These are phyloP conservation scores for Sphaeridia pumilis DNA, from an alignment of 2,888 invertebrate species.

Conservation along the genomic window DNA sequence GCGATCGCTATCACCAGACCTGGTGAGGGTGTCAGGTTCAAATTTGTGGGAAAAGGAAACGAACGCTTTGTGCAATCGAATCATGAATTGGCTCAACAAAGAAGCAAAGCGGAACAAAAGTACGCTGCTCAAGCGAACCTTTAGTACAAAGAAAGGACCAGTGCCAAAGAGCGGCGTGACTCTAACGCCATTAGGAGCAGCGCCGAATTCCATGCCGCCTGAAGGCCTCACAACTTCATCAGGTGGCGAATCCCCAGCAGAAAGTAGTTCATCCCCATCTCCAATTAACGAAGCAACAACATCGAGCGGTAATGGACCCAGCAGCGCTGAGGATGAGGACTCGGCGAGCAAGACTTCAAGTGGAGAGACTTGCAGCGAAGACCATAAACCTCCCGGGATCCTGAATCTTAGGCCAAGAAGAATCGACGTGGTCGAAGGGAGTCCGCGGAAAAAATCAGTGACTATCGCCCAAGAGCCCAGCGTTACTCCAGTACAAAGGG, in stretches of 20 bases:
- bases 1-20: slow-evolving; percentile 14
- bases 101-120: slow-evolving; percentile 22
- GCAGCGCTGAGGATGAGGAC: background rate
- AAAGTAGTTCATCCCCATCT: too few species aligned
- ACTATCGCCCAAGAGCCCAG: slow-evolving; percentile 10
- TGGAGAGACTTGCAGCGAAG: too few species aligned
- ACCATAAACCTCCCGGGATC: too few species aligned
- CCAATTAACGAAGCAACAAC: slow-evolving; percentile 5
- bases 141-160: slow-evolving; percentile 8
- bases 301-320: background rate
- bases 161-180: slow-evolving; percentile 13
- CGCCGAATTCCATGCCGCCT: too few species aligned
- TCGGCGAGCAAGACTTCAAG: too few species aligned
- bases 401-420: too few species aligned
- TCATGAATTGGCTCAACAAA: slow-evolving; percentile 34
- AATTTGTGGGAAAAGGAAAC: slow-evolving; percentile 9
- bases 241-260: background rate
- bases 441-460: slow-evolving; percentile 9
- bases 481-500: background rate
- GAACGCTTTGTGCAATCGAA: slow-evolving; percentile 26
- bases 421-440: too few species aligned
- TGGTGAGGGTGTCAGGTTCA: slow-evolving; percentile 1
- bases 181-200: too few species aligned
- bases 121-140: slow-evolving; percentile 1
- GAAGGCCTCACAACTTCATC: too few species aligned